A percentile compares a stretch with the other conserved stretches of the same genome.
These are phyloP conservation scores for Calameuta filiformis DNA, from an alignment of 2,888 invertebrate genomes.

Conservation along the genomic window DNA sequence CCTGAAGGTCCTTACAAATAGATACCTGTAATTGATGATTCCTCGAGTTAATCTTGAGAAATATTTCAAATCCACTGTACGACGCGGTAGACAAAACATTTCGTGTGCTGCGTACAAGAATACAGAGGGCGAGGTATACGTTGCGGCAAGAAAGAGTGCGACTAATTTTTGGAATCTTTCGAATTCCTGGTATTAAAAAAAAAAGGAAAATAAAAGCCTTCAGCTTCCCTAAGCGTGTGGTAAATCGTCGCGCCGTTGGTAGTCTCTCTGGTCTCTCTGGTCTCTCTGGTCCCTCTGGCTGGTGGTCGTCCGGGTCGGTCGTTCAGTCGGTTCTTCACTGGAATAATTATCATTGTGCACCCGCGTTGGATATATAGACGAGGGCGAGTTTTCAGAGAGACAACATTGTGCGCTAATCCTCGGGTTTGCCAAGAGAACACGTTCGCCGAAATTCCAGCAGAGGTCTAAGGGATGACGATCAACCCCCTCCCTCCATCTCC, in stretches of 20 bases:
- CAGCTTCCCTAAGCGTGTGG: conserved; percentile 2
- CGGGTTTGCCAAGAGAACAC: conserved; percentile 28
- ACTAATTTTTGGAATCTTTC: background rate
- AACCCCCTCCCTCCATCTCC: too few species aligned
- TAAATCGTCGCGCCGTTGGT: conserved; percentile 1
- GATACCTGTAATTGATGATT: background rate
- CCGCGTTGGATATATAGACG: background rate
- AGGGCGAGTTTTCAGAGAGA: background rate
- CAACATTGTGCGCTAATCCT: conserved; percentile 31
- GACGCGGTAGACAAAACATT: background rate
- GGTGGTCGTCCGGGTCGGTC: background rate
- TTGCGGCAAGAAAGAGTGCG: background rate
- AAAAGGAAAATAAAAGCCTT: background rate
- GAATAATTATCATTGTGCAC: conserved; percentile 2
- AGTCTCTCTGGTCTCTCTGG: background rate
- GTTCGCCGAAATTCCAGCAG: conserved; percentile 32
- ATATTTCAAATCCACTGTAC: background rate
- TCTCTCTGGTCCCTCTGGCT: background rate
- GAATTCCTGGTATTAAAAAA: background rate
- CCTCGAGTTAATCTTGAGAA: background rate
- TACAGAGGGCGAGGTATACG: background rate
- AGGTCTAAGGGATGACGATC: background rate
- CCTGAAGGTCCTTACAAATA: background rate
- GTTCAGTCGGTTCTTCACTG: background rate
- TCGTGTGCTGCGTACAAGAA: background rate